Evolutionary conservation across 92 coral and sea anemone species (phyloP).

Genomic region (Epizoanthus scotinus): DNA sequence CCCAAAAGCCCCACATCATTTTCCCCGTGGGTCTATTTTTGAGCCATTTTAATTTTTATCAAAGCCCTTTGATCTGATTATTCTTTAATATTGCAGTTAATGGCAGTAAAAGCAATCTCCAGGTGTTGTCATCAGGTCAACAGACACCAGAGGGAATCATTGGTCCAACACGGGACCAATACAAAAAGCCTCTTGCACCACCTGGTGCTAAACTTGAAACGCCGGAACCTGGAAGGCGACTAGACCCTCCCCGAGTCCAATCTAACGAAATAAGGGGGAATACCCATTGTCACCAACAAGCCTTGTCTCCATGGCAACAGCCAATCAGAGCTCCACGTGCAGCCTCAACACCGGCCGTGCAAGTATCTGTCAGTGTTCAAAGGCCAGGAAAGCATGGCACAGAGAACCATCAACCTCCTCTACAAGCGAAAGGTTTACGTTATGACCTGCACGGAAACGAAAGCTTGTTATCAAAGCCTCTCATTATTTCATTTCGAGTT

Average conservation of each 20-base stretch:
- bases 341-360: constrained; percentile 23
- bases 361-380: background rate
- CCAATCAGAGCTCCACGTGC: constrained; percentile 31
- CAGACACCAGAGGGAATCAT: background rate
- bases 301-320: constrained; percentile 23
- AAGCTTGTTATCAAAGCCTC: too few relatives aligned
- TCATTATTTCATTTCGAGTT: too few relatives aligned
- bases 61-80: too few relatives aligned
- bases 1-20: too few relatives aligned
- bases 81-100: background rate
- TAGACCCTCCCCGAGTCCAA: background rate
- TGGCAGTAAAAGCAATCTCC: background rate
- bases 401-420: background rate
- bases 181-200: constrained; percentile 15
- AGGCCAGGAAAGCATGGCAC: background rate
- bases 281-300: background rate
- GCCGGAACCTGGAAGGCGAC: background rate
- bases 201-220: background rate
- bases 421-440: constrained; percentile 7
- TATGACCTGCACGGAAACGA: too few relatives aligned
- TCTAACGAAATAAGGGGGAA: background rate
- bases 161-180: background rate
- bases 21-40: too few relatives aligned
- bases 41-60: too few relatives aligned
- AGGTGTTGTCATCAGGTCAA: background rate